phyloP scores from a whole-genome alignment of 2,888 invertebrate species.

The Oasisia sp. region DNA sequence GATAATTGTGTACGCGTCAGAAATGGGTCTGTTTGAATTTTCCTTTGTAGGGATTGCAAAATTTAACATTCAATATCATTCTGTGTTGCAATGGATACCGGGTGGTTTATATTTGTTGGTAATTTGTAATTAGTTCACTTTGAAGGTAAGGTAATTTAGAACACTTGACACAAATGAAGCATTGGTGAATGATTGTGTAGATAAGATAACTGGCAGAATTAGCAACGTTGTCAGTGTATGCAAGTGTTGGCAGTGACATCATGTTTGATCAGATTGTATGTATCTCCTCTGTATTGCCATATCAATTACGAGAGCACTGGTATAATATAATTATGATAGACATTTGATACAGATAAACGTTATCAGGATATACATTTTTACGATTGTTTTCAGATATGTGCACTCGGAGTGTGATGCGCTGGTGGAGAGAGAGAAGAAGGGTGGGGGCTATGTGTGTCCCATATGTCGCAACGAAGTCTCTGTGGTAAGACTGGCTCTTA shows the following conservation, averaged over 20 bases:
- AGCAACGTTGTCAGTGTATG: too few relatives aligned
- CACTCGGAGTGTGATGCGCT: slow-evolving; percentile 93
- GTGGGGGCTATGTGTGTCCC: slow-evolving; percentile 83
- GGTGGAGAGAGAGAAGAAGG: slow-evolving; percentile 80
- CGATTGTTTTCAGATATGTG: slow-evolving; percentile 68
- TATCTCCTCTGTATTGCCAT: too few relatives aligned
- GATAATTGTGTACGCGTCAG: not conserved
- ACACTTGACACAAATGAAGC: too few relatives aligned
- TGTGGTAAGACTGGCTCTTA: not conserved
- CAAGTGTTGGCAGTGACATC: too few relatives aligned
- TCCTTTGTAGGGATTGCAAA: not conserved
- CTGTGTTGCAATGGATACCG: not conserved
- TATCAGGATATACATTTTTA: not conserved
- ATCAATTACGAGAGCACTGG: too few relatives aligned
- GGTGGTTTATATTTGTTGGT: not conserved
- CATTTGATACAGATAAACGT: not conserved
- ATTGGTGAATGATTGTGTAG: too few relatives aligned
- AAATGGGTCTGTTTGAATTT: not conserved
- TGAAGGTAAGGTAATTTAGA: too few relatives aligned
- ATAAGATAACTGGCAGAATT: too few relatives aligned
- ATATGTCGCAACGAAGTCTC: slow-evolving; percentile 75
- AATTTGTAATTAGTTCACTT: not conserved
- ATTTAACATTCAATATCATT: not conserved
- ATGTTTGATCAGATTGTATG: too few relatives aligned
- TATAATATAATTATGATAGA: too few relatives aligned